Conservation (phyloP, 53 echinoderm and acorn worm genomes). For the Astropecten irregularis region DNA sequence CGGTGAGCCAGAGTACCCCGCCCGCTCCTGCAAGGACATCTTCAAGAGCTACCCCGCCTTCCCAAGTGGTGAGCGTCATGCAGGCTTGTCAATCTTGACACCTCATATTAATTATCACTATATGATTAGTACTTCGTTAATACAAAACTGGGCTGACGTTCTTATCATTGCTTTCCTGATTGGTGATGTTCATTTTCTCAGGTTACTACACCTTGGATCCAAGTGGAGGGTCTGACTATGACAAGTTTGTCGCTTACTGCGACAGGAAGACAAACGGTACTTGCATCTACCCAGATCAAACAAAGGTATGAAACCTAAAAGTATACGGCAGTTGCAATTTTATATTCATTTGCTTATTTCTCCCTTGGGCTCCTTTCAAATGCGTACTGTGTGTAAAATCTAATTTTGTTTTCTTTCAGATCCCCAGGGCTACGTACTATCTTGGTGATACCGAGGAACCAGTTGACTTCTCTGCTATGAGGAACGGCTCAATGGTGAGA, state of each 20-base stretch:
- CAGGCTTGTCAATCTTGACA: no score
- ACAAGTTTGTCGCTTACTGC: slow-evolving; percentile 80
- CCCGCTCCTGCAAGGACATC: slow-evolving; percentile 91
- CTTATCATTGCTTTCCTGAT: no score
- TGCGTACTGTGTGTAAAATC: no score
- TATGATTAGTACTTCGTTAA: no score
- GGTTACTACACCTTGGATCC: slow-evolving; percentile 92
- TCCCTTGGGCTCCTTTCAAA: no score
- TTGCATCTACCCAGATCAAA: slow-evolving; percentile 30
- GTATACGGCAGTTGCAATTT: background rate
- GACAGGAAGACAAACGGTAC: slow-evolving; percentile 63
- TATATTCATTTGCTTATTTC: background rate
- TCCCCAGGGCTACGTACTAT: slow-evolving; percentile 46
- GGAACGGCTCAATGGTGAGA: slow-evolving; percentile 43
- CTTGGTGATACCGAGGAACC: slow-evolving; percentile 24
- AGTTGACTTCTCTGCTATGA: slow-evolving; percentile 43
- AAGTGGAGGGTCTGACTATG: slow-evolving; percentile 80
- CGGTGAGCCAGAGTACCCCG: slow-evolving; percentile 81
- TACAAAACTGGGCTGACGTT: no score
- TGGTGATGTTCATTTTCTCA: no score
- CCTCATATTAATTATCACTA: no score
- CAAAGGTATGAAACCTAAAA: background rate
- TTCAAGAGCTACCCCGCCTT: slow-evolving; percentile 82
- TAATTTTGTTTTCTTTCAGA: no score
- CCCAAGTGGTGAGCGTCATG: slow-evolving; percentile 59